A percentile compares a stretch with the other conserved stretches of the same genome.
These are phyloP conservation scores for Struthio camelus DNA, from an alignment of 2,113 vertebrate species.

Conservation along the genomic window DNA sequence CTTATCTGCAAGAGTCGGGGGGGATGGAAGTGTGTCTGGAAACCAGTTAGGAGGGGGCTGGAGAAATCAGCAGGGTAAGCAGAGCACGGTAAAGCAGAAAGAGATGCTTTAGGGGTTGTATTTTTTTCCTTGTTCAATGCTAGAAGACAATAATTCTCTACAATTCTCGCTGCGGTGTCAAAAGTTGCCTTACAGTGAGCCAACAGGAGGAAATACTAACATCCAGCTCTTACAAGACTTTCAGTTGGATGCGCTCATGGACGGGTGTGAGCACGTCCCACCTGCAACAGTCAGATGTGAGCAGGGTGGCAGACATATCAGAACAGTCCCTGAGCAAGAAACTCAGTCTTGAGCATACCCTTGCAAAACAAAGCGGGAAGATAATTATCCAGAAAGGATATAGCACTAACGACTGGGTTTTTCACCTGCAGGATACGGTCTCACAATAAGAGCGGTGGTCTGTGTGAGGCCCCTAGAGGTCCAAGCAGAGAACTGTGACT, in stretches of 20 bases:
- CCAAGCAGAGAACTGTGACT: neutral
- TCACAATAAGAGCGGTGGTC: neutral
- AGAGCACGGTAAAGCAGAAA: neutral
- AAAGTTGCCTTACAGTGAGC: neutral
- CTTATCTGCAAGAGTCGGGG: neutral
- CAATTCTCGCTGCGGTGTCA: neutral
- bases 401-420: neutral
- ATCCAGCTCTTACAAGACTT: neutral
- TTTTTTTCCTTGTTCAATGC: neutral
- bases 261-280: neutral
- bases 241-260: accelerated
- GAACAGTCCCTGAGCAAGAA: neutral
- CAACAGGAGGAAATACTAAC: neutral
- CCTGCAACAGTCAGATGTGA: neutral
- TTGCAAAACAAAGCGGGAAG: neutral
- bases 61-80: neutral
- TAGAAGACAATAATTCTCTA: neutral
- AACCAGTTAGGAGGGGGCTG: neutral
- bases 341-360: neutral
- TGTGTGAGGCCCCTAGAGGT: neutral
- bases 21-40: neutral
- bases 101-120: neutral
- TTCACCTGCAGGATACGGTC: neutral
- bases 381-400: neutral
- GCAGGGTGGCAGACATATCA: neutral